Percentiles rank a stretch among this genome's conserved stretches.
These are phyloP conservation scores for Plusia festucae DNA, from an alignment of 2,888 invertebrate species.

Conservation along the genomic window DNA sequence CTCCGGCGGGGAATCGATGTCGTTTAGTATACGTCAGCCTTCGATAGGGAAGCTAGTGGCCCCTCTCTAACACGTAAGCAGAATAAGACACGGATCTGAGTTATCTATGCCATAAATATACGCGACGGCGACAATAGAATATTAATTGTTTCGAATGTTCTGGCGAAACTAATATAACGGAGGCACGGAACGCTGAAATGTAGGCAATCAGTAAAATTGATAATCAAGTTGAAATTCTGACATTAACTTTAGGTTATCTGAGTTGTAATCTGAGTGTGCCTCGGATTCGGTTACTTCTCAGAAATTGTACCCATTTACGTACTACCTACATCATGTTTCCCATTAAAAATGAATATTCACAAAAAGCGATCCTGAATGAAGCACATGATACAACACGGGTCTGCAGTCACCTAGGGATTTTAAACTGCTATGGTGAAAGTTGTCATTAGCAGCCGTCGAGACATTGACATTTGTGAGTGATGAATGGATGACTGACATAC, in stretches of 20 bases:
- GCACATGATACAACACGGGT: conserved; percentile 11
- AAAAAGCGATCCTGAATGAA: conserved; percentile 13
- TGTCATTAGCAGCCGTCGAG: conserved; percentile 20
- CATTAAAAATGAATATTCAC: conserved; percentile 14
- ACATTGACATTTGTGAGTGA: conserved; percentile 21
- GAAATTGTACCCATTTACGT: conserved; percentile 17
- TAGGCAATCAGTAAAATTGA: conserved; percentile 24
- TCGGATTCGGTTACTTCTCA: conserved; percentile 15
- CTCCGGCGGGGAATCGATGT: conserved; percentile 57
- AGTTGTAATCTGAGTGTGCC: conserved; percentile 24
- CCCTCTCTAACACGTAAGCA: conserved; percentile 61
- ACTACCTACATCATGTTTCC: conserved; percentile 18
- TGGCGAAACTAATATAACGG: conserved; percentile 3
- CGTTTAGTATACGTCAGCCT: conserved; percentile 66
- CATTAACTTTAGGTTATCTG: conserved; percentile 35
- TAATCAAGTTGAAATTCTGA: conserved; percentile 25
- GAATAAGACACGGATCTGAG: conserved; percentile 55
- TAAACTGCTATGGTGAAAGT: conserved; percentile 6
- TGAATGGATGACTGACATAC: conserved; percentile 6
- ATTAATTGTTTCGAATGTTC: conserved; percentile 41
- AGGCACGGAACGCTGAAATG: conserved; percentile 15
- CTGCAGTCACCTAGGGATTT: neutral
- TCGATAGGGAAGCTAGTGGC: conserved; percentile 35
- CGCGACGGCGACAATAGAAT: conserved; percentile 43
- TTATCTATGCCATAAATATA: conserved; percentile 57